phyloP scores from a whole-genome alignment of 2,797 vertebrate species.

The Cossypha polioptera region DNA sequence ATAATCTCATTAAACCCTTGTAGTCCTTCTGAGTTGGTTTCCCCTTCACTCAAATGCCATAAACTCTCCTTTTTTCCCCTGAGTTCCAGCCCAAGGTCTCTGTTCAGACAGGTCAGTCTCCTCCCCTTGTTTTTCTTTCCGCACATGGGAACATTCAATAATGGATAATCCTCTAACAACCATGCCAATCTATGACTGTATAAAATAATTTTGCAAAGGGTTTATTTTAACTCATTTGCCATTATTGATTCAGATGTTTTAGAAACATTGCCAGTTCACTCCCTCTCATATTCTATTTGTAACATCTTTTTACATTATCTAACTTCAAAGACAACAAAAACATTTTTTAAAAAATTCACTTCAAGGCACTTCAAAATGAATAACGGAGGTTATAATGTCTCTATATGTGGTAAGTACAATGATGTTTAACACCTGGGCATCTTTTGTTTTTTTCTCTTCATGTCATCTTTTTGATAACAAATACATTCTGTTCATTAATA shows the following conservation, averaged over 20 bases:
- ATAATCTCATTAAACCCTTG: not conserved
- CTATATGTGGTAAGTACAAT: not conserved
- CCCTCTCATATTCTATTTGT: not conserved
- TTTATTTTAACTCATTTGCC: not conserved
- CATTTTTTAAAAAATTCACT: not conserved
- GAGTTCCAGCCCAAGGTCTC: not conserved
- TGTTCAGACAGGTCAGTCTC: not conserved
- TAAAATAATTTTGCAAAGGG: not conserved
- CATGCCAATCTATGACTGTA: not conserved
- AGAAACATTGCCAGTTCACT: not conserved
- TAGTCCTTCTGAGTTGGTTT: not conserved
- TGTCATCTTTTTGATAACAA: not conserved
- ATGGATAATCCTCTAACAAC: not conserved
- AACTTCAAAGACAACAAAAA: not conserved
- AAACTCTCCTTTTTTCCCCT: not conserved
- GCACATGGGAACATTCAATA: not conserved
- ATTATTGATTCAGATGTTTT: not conserved
- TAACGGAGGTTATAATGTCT: not conserved
- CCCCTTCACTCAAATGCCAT: not conserved
- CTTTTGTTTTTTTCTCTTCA: not conserved
- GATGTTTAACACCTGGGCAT: not conserved
- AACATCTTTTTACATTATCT: not conserved
- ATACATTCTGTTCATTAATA: not conserved
- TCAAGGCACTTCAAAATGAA: not conserved
- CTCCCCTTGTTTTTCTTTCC: not conserved